These are phyloP conservation scores for Procambarus clarkii DNA, from an alignment of 1,140 invertebrate genomes.

Conservation along the genomic window DNA sequence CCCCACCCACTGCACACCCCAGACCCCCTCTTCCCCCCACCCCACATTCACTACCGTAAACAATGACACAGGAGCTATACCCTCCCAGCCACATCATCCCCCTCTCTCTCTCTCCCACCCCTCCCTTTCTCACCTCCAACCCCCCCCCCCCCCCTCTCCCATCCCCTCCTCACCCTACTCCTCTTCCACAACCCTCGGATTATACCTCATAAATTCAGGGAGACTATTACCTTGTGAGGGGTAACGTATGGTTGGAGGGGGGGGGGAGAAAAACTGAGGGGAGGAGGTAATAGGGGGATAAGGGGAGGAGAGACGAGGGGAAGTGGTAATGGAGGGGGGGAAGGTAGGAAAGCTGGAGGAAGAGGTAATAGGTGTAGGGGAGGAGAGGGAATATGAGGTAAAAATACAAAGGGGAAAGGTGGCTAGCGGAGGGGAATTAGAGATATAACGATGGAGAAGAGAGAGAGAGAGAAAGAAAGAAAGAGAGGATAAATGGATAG, in stretches of 20 bases:
- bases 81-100: too few species aligned
- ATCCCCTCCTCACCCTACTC: not conserved
- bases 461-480: not conserved
- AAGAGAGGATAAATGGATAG: not conserved
- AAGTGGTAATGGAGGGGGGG: not conserved
- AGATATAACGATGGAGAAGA: not conserved
- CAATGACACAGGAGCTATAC: too few species aligned
- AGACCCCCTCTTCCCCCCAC: too few species aligned
- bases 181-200: constrained; percentile 14
- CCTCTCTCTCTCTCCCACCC: not conserved
- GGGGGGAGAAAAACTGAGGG: not conserved
- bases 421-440: not conserved
- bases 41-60: too few species aligned
- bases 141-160: not conserved
- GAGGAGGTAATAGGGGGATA: not conserved
- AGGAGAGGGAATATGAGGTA: not conserved
- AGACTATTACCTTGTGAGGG: constrained; percentile 32
- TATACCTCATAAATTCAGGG: constrained; percentile 47
- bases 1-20: too few species aligned
- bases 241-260: constrained; percentile 3
- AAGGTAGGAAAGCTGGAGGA: constrained; percentile 3
- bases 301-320: not conserved
- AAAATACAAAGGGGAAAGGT: not conserved
- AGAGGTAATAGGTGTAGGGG: not conserved
- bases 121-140: not conserved